These are phyloP conservation scores for Empis stercorea DNA, from an alignment of 2,888 invertebrate genomes.

Conservation along the genomic window DNA sequence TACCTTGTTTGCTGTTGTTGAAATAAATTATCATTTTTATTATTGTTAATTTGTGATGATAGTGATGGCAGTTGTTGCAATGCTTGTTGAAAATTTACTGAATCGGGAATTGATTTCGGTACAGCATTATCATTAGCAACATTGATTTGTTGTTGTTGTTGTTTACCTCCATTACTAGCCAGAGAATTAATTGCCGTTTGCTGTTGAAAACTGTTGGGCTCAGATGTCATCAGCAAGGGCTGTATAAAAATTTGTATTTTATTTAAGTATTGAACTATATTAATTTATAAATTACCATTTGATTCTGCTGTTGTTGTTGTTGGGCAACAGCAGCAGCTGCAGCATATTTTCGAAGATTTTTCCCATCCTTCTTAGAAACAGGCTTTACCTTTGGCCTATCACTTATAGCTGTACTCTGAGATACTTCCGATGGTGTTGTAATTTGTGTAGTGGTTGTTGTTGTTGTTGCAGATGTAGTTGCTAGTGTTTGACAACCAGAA, in stretches of 20 bases:
- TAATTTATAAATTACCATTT: neutral
- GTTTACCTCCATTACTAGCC: neutral
- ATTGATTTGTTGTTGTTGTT: neutral
- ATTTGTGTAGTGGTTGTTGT: constrained; percentile 24
- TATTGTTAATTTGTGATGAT: neutral
- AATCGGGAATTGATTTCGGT: neutral
- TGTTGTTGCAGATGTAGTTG: constrained; percentile 14
- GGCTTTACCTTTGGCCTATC: constrained; percentile 76
- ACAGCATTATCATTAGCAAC: neutral
- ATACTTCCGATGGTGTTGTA: constrained; percentile 36
- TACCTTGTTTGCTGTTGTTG: neutral
- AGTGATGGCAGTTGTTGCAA: constrained; percentile 5
- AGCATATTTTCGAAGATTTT: constrained; percentile 52
- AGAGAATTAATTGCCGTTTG: constrained; percentile 17
- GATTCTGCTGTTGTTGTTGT: constrained; percentile 30
- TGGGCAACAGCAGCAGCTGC: constrained; percentile 29
- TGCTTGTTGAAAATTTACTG: neutral
- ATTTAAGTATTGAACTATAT: neutral
- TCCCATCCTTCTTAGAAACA: constrained; percentile 65
- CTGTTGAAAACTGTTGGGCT: constrained; percentile 20
- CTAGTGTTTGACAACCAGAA: constrained; percentile 12
- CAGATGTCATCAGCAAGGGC: constrained; percentile 19
- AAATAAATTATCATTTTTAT: neutral
- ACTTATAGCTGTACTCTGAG: constrained; percentile 61
- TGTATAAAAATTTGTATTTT: constrained; percentile 5